Percentiles rank a stretch among this genome's conserved stretches.
phyloP scores from a whole-genome alignment of 1,140 invertebrate genomes.

The Pseudomyrmex sp. region DNA sequence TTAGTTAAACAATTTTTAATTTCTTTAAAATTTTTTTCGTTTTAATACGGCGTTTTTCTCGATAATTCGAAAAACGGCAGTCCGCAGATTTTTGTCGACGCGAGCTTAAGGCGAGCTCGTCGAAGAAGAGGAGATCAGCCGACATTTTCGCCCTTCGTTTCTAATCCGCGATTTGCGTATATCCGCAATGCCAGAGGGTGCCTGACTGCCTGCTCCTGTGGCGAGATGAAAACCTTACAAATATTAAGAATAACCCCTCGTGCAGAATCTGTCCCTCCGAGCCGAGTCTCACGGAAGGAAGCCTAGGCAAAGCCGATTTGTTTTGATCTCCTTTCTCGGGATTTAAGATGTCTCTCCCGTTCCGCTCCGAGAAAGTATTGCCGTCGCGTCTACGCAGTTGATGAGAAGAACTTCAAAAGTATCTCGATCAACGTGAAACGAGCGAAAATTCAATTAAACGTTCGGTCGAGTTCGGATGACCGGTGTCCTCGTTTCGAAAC shows the following conservation, averaged over 20 bases:
- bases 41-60: neutral
- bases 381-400: neutral
- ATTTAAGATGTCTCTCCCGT: conserved; percentile 64
- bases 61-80: neutral
- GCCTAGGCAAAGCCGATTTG: conserved; percentile 79
- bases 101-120: neutral
- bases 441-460: conserved; percentile 70
- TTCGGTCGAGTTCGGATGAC: neutral
- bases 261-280: conserved; percentile 46
- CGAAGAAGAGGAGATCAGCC: conserved; percentile 63
- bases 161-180: conserved; percentile 76
- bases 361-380: conserved; percentile 49
- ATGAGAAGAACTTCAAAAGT: conserved; percentile 50
- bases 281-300: conserved; percentile 61
- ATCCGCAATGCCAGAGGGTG: conserved; percentile 64
- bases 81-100: conserved; percentile 9
- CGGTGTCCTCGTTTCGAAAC: neutral
- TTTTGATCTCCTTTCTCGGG: conserved; percentile 76
- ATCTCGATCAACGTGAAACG: conserved; percentile 31
- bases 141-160: conserved; percentile 71
- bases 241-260: conserved; percentile 81
- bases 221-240: conserved; percentile 80
- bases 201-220: conserved; percentile 7
- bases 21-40: neutral
- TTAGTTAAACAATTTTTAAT: neutral